Conservation (phyloP, 2,797 vertebrate species). For the Pangasius djambal region DNA sequence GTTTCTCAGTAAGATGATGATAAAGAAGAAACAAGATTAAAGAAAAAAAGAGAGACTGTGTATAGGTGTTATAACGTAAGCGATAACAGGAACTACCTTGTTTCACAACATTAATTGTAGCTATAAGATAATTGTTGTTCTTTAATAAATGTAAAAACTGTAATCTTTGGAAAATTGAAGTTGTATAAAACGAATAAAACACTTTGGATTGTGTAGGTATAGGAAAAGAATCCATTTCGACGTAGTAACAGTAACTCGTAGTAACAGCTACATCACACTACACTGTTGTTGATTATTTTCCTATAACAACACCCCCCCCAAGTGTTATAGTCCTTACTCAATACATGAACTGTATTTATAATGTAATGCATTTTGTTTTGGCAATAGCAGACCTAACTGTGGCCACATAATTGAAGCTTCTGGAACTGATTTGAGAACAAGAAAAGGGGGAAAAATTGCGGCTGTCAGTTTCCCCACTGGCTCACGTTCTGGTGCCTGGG, state of each 20-base stretch:
- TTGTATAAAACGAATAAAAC: neutral
- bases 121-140: neutral
- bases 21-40: neutral
- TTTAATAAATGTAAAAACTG: neutral
- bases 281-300: neutral
- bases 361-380: neutral
- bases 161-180: no score
- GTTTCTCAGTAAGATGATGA: no score
- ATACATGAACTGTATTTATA: neutral
- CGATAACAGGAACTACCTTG: neutral
- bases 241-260: neutral
- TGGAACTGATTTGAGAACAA: conserved; percentile 8
- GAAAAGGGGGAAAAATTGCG: neutral
- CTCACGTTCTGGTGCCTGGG: conserved; percentile 63
- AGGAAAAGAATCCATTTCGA: neutral
- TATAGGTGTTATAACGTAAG: neutral
- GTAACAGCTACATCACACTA: neutral
- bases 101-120: neutral
- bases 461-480: conserved; percentile 67
- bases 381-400: neutral
- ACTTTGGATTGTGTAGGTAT: neutral
- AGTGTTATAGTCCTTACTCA: neutral
- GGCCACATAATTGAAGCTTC: neutral
- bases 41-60: neutral
- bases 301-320: neutral